Percentiles rank a stretch among this genome's conserved stretches.
phyloP scores from a whole-genome alignment of 2,113 vertebrate species.

The Gopherus flavomarginatus region DNA sequence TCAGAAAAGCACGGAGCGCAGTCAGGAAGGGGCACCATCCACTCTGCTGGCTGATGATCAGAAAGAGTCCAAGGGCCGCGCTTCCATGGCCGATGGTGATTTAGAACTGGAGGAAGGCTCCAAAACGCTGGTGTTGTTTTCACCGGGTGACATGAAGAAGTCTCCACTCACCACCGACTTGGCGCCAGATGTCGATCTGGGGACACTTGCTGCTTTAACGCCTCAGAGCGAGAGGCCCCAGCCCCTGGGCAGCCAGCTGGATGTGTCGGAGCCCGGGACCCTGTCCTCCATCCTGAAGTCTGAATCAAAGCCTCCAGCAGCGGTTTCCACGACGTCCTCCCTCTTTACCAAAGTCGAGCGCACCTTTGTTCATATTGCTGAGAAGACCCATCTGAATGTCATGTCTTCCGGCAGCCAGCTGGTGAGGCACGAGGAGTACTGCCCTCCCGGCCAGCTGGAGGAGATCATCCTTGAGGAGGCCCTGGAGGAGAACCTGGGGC shows the following conservation, averaged over 20 bases:
- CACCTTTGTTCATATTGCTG: slow-evolving; percentile 95
- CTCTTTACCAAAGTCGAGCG: slow-evolving; percentile 97
- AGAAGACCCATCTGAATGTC: slow-evolving; percentile 94
- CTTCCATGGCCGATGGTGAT: slow-evolving; percentile 89
- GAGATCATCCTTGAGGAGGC: slow-evolving; percentile 71
- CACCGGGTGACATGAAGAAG: slow-evolving; percentile 94
- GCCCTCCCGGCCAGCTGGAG: slow-evolving; percentile 67
- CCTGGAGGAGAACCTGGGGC: slow-evolving; percentile 47
- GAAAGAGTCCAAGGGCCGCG: slow-evolving; percentile 84
- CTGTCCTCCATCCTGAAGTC: slow-evolving; percentile 89
- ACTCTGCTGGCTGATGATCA: slow-evolving; percentile 94
- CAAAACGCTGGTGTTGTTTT: slow-evolving; percentile 95
- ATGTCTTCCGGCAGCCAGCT: slow-evolving; percentile 91
- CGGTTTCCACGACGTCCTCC: slow-evolving; percentile 85
- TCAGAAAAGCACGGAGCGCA: slow-evolving; percentile 91
- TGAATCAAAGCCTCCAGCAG: slow-evolving; percentile 83
- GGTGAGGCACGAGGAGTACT: slow-evolving; percentile 77
- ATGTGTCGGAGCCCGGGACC: slow-evolving; percentile 88
- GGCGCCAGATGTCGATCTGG: slow-evolving; percentile 85
- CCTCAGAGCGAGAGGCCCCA: slow-evolving; percentile 85
- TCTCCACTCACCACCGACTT: slow-evolving; percentile 86
- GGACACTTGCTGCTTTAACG: slow-evolving; percentile 82
- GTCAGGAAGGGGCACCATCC: slow-evolving; percentile 92
- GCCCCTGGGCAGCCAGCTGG: slow-evolving; percentile 83
- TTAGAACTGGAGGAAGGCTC: slow-evolving; percentile 94